Evolutionary conservation across 2,113 vertebrate species (phyloP).

Genomic region (Tragulus kanchil): DNA sequence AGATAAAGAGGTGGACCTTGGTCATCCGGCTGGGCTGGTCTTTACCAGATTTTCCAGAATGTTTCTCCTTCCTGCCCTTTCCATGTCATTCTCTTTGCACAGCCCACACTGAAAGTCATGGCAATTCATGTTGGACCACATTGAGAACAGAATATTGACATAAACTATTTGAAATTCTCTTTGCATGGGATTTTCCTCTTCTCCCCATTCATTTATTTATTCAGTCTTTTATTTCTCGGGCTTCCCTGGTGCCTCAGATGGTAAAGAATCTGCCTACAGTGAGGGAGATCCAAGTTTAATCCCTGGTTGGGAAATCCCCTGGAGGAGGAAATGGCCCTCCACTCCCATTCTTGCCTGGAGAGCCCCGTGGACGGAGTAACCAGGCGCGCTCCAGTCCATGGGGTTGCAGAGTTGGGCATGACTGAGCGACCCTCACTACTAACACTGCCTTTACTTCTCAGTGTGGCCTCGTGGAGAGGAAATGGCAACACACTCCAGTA

Average conservation of each 20-base stretch:
- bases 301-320: neutral
- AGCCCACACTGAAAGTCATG: neutral
- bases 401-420: too few relatives aligned
- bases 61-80: neutral
- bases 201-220: neutral
- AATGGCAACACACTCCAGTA: neutral
- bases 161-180: slow-evolving; percentile 26
- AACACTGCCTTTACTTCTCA: too few relatives aligned
- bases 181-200: neutral
- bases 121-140: neutral
- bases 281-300: neutral
- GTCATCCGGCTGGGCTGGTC: neutral
- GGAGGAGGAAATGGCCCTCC: neutral
- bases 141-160: neutral
- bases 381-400: too few relatives aligned
- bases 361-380: too few relatives aligned
- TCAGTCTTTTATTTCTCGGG: neutral
- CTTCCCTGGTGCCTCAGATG: neutral
- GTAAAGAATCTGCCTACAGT: neutral
- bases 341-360: too few relatives aligned
- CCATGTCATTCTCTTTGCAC: neutral
- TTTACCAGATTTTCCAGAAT: neutral
- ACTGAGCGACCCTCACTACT: too few relatives aligned
- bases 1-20: too few relatives aligned
- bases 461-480: neutral